Conservation (phyloP, 2,797 vertebrate genomes). For the Betta splendens region DNA sequence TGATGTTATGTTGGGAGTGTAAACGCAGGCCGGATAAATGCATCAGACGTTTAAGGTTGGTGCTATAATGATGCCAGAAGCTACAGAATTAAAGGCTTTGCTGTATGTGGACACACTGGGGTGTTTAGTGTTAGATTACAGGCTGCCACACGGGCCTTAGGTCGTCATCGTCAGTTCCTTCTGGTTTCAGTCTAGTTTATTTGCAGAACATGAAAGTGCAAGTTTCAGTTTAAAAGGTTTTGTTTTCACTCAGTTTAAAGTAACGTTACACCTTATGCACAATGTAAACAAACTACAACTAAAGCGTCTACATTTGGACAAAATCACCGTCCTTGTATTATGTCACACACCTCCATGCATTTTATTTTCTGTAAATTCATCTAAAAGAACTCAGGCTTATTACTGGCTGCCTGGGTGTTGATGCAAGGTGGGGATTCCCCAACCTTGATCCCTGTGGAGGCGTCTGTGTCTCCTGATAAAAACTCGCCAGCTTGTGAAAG, state of each 20-base stretch:
- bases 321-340: slow-evolving; percentile 1
- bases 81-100: neutral
- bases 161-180: too few species aligned
- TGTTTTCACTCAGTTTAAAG: too few species aligned
- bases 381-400: slow-evolving; percentile 1
- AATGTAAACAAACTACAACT: too few species aligned
- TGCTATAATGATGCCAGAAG: neutral
- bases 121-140: neutral
- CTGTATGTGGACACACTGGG: neutral
- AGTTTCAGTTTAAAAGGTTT: neutral
- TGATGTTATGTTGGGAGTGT: neutral
- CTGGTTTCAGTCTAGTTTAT: neutral
- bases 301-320: too few species aligned
- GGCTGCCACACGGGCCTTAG: neutral
- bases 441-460: slow-evolving; percentile 26
- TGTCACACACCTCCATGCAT: fast-evolving
- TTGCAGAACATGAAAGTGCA: neutral
- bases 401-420: slow-evolving; percentile 26
- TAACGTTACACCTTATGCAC: too few species aligned
- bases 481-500: slow-evolving; percentile 19
- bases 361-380: neutral
- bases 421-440: slow-evolving; percentile 48
- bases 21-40: neutral
- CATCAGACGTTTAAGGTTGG: neutral
- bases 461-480: slow-evolving; percentile 31